Evolutionary conservation across 92 coral and sea anemone genomes (phyloP), one percentile per base, ranked within the genome.

Genomic region (Heliopora coerulea): DNA sequence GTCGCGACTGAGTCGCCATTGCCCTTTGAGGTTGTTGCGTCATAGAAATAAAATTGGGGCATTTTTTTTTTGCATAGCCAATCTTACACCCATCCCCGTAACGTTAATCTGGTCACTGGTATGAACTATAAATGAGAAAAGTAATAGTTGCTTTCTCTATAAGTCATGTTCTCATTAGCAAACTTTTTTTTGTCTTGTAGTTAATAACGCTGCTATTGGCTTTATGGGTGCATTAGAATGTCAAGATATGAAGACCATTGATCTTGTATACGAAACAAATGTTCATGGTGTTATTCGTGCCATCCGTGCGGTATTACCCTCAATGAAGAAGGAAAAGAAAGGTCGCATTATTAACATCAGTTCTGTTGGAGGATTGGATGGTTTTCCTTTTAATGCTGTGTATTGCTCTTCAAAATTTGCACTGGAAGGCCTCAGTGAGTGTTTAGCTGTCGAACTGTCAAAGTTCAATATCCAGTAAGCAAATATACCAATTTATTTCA

Each of bases 391-490:
- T 58, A 80, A 72, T 73, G 92, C 85, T 91, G 91, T 91, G 13
- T 91, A 88, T 79, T 86, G 87, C 57, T 85, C 97, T 27, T 69
- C 97, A 17, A 91, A 86, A 87, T 91, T 88, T 78, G 97, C 97
- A 14, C 81, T 91, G 46, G 90, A 85, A 37, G 97, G 97, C 5
- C 68, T 91, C 74, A 85, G 88, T 9, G 97, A 91, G 58, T 85
- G 91, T 39, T 74, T 91, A 35, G 93, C 95, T 27, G 91, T 95
- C 0, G 75, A 68, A 68, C 75, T 68, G 46, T 37, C 59, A 13
- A 4, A 37, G 42, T 37, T 37, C 11, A 37, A 37, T 11, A 37
- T 37, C 42, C 4, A 37, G 42, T 37, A 11, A 37, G 42, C 11
- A 37, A 37, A 17, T 61, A 50, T 17, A 50, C 26, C 17, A 50